Evolutionary conservation across 2,797 vertebrate genomes (phyloP).

Genomic region (Acrossocheilus wenchowensis): DNA sequence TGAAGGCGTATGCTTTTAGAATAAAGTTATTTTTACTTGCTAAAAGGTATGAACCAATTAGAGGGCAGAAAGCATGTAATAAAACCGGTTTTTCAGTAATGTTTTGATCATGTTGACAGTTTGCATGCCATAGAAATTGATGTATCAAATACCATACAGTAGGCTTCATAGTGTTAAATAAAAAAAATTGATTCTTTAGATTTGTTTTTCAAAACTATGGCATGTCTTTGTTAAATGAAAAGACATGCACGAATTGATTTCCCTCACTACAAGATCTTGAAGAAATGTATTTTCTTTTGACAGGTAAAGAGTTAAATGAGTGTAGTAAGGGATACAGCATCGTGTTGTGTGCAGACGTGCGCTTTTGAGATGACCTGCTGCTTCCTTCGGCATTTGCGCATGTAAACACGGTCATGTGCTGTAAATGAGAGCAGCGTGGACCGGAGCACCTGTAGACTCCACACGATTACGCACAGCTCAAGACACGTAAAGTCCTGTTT

Average conservation of each 20-base stretch:
- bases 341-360: neutral
- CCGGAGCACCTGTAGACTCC: slow-evolving; percentile 41
- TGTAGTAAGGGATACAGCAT: neutral
- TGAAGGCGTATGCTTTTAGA: neutral
- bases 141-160: neutral
- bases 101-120: neutral
- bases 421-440: neutral
- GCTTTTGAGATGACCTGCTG: neutral
- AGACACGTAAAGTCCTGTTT: slow-evolving; percentile 55
- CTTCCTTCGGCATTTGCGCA: neutral
- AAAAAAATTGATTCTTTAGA: neutral
- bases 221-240: neutral
- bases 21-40: neutral
- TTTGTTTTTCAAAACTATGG: neutral
- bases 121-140: neutral
- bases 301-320: neutral
- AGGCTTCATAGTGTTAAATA: neutral
- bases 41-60: neutral
- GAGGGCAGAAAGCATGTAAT: neutral
- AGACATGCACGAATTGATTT: neutral
- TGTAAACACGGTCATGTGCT: slow-evolving; percentile 7
- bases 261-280: neutral
- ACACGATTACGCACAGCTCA: slow-evolving; percentile 28
- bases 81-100: neutral
- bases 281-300: neutral